These are phyloP conservation scores for Benitochromis conjunctus DNA, from an alignment of 2,113 vertebrate species.

Conservation along the genomic window DNA sequence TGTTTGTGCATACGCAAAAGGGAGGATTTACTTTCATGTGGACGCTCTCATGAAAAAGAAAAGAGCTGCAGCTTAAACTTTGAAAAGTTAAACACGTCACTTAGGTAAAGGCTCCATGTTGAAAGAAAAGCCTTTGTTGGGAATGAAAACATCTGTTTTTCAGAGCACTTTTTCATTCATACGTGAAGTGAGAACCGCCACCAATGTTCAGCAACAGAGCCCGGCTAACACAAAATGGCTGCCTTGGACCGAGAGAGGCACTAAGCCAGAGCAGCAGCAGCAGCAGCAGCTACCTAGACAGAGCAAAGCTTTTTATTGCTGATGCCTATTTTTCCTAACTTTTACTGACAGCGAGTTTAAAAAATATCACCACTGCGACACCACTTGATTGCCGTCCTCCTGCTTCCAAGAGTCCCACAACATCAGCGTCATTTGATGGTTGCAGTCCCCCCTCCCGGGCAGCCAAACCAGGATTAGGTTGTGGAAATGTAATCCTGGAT, in stretches of 20 bases:
- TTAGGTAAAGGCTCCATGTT: too few relatives aligned
- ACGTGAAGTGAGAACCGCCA: neutral
- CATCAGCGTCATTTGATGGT: conserved; percentile 12
- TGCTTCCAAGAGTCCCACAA: neutral
- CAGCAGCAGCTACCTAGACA: neutral
- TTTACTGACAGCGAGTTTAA: conserved; percentile 25
- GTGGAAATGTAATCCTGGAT: conserved; percentile 58
- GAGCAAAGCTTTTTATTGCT: conserved; percentile 20
- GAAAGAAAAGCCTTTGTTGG: too few relatives aligned
- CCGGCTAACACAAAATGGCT: conserved; percentile 63
- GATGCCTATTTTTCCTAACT: neutral
- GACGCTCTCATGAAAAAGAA: neutral
- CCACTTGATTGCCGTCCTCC: conserved; percentile 25
- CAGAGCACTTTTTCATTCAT: neutral
- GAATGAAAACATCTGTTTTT: neutral
- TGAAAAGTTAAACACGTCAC: neutral
- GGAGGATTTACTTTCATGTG: neutral
- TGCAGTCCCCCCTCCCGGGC: neutral
- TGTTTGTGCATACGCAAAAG: neutral
- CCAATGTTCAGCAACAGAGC: conserved; percentile 7
- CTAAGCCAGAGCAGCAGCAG: conserved; percentile 32
- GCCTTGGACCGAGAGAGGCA: conserved; percentile 43
- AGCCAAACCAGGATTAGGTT: conserved; percentile 30
- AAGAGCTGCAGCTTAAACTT: neutral
- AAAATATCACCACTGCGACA: conserved; percentile 27